Evolutionary conservation across 2,888 invertebrate genomes (phyloP), one percentile per base, ranked within the genome.

Genomic region (Cactoblastis cactorum): DNA sequence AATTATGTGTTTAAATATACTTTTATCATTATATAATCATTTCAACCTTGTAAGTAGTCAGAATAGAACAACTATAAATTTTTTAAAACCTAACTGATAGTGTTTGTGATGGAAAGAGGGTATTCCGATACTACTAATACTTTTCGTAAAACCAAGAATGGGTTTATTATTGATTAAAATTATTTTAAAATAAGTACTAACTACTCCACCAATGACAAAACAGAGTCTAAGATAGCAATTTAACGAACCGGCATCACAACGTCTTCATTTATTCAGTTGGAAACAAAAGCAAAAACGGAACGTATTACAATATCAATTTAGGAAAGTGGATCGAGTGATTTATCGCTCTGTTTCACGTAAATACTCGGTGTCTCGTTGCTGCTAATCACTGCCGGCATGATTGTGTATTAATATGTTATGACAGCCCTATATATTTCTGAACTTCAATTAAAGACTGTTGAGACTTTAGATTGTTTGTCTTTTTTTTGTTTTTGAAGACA

Each of bases 241-340:
- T 88, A 89, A 89, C 87, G 88, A 88, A 86, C 80, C 83, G 66
- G 73, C 84, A 83, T 84, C 83, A 76, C 66, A 61, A 87, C 82
- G 84, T 86, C 88, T 88, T 88, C 86, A 88, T 88, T 88, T 87
- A 87, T 87, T 80, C 78, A 71, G 79, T 67, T 67, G 61, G 69
- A 77, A 87, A 84, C 77, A 84, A 82, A 76, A 87, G 77, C 76
- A 84, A 80, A 53, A 74, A 80, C 68, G 62, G 61, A 76, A 73
- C 79, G 82, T 82, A 88, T 89, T 88, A 88, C 85, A 88, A 89
- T 89, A 89, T 89, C 88, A 89, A 88, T 89, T 89, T 89, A 89
- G 86, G 80, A 86, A 89, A 88, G 87, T 88, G 87, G 82, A 82
- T 63, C 74, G 68, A 71, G 71, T 86, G 88, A 89, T 88, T 88